Evolutionary conservation across 1,140 invertebrate species (phyloP), one percentile per base, ranked within the genome.

Genomic region (Gryon sp.): DNA sequence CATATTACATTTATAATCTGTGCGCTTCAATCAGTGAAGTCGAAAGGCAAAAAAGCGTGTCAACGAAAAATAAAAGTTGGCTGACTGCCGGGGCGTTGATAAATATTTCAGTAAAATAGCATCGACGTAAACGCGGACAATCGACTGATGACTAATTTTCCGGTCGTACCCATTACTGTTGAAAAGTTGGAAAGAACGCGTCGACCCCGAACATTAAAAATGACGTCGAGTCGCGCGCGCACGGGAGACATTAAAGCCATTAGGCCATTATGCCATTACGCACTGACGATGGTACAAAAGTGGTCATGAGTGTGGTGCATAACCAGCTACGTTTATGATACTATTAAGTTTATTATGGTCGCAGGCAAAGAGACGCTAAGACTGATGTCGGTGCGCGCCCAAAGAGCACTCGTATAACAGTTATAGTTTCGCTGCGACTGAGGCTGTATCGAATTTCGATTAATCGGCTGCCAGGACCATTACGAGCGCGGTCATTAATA

Each of bases 391-490:
- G 40, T 73, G 19, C 38, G 16, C 26, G 59, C 18, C 41, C 60
- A 62, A 65, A 65, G 59, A 53, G 50, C 43, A 63, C 62, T 60
- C 46, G 50, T 34, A 59, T 43, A 68, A 70, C 73, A 76, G 63
- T 76, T 63, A 63, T 57, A 68, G 57, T 52, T 50, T 7, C 59
- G 11, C 43, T 32, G 63, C 63, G 45, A 66, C 50, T 57, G 52
- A 79, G 63, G 69, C 74, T 76, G 72, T 83, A 87, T 87, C 82
- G 85, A 86, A 87, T 86, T 86, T 86, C 85, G 82, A 87, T 87
- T 86, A 86, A 87, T 87, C 84, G 86, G 82, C 85, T 77, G 80
- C 46, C 68, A 6, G 62, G 70, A 60, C 79, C 80, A 82, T 86
- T 85, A 83, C 80, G 76, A 55, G 78, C 69, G 30, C 43, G 53